Percentiles rank a stretch among this genome's conserved stretches.
Evolutionary conservation across 2,888 invertebrate genomes (phyloP).

Genomic region (Apodemia duryi): DNA sequence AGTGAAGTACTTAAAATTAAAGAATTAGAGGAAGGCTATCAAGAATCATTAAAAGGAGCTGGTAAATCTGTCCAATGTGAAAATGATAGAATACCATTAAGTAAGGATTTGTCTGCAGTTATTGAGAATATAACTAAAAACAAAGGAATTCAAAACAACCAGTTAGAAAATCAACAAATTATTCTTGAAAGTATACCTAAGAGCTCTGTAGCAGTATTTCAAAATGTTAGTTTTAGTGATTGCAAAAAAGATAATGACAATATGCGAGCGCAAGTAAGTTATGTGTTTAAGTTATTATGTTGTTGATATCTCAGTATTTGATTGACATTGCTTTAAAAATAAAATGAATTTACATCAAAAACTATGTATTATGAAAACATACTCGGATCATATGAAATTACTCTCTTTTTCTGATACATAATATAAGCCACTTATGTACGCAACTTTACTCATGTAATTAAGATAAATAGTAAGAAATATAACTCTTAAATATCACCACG

Average conservation of each 20-base stretch:
- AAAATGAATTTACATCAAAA: not conserved
- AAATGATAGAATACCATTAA: conserved; percentile 59
- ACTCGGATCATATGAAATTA: too few relatives aligned
- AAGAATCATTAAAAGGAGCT: conserved; percentile 52
- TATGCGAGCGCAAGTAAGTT: conserved; percentile 81
- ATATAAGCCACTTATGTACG: too few relatives aligned
- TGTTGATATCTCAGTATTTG: conserved; percentile 16
- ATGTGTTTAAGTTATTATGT: conserved; percentile 12
- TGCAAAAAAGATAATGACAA: conserved; percentile 47
- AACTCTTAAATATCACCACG: too few relatives aligned
- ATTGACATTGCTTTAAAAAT: too few relatives aligned
- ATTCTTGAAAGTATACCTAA: conserved; percentile 78
- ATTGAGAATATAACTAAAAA: conserved; percentile 70
- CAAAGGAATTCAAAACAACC: conserved; percentile 42
- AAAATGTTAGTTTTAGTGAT: conserved; percentile 68
- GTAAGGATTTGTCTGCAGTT: conserved; percentile 77
- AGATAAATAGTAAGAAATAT: too few relatives aligned
- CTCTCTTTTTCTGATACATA: too few relatives aligned
- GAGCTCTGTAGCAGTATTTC: conserved; percentile 82
- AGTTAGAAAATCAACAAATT: conserved; percentile 45
- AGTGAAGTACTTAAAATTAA: conserved; percentile 71
- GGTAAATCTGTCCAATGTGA: conserved; percentile 37
- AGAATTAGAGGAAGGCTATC: conserved; percentile 65
- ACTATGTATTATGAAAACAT: too few relatives aligned
- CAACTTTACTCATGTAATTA: too few relatives aligned